Percentiles rank a stretch among this genome's conserved stretches.
Evolutionary conservation across 2,797 vertebrate species (phyloP).

Genomic region (Hephaestus fuliginosus): DNA sequence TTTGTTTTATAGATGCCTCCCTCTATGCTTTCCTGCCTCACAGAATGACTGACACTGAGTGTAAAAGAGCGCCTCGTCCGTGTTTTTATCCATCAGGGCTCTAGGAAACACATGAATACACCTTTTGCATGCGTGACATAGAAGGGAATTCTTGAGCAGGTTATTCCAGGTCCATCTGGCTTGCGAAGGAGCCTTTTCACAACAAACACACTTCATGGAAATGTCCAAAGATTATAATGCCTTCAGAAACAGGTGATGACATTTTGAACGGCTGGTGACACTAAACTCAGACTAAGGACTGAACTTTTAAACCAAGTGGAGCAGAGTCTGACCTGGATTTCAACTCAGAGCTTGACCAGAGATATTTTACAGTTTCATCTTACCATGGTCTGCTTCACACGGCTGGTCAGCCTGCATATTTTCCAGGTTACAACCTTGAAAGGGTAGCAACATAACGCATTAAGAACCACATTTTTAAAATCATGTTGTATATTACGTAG

Average conservation of each 20-base stretch:
- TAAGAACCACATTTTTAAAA: conserved; percentile 1
- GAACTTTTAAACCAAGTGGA: conserved; percentile 64
- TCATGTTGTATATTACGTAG: conserved; percentile 2
- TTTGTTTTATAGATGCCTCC: conserved; percentile 83
- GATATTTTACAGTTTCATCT: conserved; percentile 48
- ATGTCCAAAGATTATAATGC: conserved; percentile 48
- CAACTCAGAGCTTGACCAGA: conserved; percentile 60
- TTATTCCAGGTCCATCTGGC: conserved; percentile 57
- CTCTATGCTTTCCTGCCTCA: conserved; percentile 67
- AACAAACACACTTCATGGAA: conserved; percentile 52
- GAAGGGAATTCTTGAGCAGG: conserved; percentile 63
- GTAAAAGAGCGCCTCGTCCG: conserved; percentile 61
- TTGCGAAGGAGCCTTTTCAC: conserved; percentile 34
- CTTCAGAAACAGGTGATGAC: conserved; percentile 54
- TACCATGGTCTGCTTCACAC: conserved; percentile 28
- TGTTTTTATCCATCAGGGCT: conserved; percentile 69
- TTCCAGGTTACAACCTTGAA: conserved; percentile 28
- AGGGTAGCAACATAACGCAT: conserved; percentile 1
- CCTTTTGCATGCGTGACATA: conserved; percentile 56
- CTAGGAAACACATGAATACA: conserved; percentile 64
- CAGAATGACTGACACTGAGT: conserved; percentile 74
- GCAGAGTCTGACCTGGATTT: conserved; percentile 61
- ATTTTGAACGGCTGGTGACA: conserved; percentile 58
- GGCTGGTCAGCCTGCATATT: conserved; percentile 35
- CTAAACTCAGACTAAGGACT: conserved; percentile 25